phyloP scores from a whole-genome alignment of 53 echinoderm and acorn worm species.

The Astropecten irregularis region DNA sequence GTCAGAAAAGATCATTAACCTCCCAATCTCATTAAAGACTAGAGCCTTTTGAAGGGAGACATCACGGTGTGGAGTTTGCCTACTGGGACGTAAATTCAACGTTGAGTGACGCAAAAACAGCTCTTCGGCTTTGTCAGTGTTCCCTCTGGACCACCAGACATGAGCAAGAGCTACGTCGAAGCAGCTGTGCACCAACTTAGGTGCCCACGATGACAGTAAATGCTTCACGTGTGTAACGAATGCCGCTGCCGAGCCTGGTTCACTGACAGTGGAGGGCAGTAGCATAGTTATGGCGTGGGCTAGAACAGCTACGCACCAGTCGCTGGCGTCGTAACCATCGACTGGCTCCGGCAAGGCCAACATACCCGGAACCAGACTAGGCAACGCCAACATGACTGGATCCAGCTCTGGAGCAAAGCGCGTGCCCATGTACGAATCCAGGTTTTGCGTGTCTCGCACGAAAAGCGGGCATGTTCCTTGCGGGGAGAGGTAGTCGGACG shows the following conservation, averaged over 20 bases:
- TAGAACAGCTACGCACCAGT: conserved; percentile 36
- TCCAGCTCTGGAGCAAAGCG: not conserved
- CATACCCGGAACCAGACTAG: not conserved
- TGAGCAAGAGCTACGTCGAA: conserved; percentile 12
- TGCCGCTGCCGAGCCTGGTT: not conserved
- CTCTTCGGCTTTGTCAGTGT: not conserved
- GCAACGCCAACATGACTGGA: no score
- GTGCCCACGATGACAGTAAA: not conserved
- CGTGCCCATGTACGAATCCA: not conserved
- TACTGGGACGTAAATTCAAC: no score
- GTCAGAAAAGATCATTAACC: conserved; percentile 3
- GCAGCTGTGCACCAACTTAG: not conserved
- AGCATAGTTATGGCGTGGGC: conserved; percentile 11
- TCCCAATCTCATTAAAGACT: not conserved
- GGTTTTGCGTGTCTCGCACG: not conserved
- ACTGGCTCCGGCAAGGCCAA: not conserved
- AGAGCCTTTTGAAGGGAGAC: not conserved
- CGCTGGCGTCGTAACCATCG: conserved; percentile 19
- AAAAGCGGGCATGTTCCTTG: not conserved
- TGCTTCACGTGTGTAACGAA: not conserved
- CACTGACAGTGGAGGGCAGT: not conserved
- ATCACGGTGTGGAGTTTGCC: not conserved
- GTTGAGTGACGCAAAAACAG: not conserved
- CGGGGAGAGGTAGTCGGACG: not conserved
- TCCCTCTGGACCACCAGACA: conserved; percentile 22